A percentile compares a stretch with the other conserved stretches of the same genome.
Conservation (phyloP, 2,888 invertebrate genomes). For the Polyommatus icarus region DNA sequence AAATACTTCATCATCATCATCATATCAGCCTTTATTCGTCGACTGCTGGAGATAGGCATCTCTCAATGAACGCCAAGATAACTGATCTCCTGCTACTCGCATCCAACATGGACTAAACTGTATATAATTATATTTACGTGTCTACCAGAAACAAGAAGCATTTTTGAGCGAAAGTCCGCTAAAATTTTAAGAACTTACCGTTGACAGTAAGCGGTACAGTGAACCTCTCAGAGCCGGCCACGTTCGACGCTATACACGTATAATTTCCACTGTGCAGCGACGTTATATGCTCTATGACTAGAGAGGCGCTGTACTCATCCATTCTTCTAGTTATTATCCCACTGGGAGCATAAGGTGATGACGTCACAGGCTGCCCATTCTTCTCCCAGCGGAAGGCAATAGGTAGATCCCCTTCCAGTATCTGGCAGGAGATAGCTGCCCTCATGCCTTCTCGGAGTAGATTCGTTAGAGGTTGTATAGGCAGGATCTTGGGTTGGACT, state of each 20-base stretch:
- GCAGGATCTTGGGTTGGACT: conserved; percentile 92
- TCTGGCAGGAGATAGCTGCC: conserved; percentile 94
- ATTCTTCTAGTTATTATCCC: conserved; percentile 79
- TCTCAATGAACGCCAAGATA: too few relatives aligned
- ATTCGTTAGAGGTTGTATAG: conserved; percentile 90
- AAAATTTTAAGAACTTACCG: conserved; percentile 70
- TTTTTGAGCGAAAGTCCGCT: too few relatives aligned
- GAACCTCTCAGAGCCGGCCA: conserved; percentile 89
- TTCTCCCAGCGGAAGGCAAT: conserved; percentile 95
- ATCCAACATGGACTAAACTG: too few relatives aligned
- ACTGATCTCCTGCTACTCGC: too few relatives aligned
- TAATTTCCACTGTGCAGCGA: conserved; percentile 94
- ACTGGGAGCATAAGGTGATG: conserved; percentile 78
- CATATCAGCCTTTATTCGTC: too few relatives aligned
- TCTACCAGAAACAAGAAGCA: too few relatives aligned
- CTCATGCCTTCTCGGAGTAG: conserved; percentile 91
- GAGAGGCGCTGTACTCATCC: conserved; percentile 92
- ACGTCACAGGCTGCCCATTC: conserved; percentile 88
- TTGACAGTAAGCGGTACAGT: conserved; percentile 91
- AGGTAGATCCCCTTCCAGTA: conserved; percentile 95
- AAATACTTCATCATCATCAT: too few relatives aligned
- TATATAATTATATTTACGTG: too few relatives aligned
- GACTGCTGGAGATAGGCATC: too few relatives aligned
- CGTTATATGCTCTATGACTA: conserved; percentile 92
- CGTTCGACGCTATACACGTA: conserved; percentile 94